Percentiles rank a stretch among this genome's conserved stretches.
Evolutionary conservation across 2,797 vertebrate genomes (phyloP).

Genomic region (Sebastes kiyomatsui): DNA sequence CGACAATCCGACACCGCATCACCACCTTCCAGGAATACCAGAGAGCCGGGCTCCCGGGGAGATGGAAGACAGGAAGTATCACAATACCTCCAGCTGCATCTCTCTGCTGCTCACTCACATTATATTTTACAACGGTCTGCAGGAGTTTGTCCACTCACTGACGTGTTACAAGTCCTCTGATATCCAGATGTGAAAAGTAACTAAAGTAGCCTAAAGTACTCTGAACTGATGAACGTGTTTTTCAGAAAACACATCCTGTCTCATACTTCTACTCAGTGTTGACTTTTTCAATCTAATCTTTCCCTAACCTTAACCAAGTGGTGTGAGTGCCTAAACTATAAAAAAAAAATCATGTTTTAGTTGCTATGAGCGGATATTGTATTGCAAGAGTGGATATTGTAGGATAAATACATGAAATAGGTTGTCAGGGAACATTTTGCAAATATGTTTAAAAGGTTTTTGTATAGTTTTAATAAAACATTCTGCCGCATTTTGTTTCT

Average conservation of each 20-base stretch:
- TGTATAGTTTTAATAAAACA: background rate
- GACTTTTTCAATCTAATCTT: background rate
- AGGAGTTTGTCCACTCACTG: slow-evolving; percentile 22
- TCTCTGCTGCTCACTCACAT: background rate
- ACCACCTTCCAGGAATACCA: slow-evolving; percentile 72
- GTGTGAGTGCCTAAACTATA: background rate
- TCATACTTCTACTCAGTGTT: background rate
- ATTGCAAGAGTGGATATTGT: background rate
- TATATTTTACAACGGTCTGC: background rate
- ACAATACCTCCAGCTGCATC: slow-evolving; percentile 33
- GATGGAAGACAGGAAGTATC: slow-evolving; percentile 59
- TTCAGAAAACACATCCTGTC: background rate
- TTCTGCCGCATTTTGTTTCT: background rate
- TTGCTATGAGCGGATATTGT: background rate
- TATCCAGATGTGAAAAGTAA: background rate
- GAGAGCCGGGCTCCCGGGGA: slow-evolving; percentile 53
- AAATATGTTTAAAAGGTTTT: background rate
- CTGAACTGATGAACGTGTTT: background rate
- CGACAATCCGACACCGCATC: slow-evolving; percentile 69
- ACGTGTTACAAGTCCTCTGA: background rate
- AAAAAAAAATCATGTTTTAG: background rate
- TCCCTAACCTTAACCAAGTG: background rate
- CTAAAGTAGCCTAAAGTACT: background rate
- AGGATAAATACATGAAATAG: background rate
- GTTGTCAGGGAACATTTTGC: background rate